Percentiles rank a stretch among this genome's conserved stretches.
phyloP scores from a whole-genome alignment of 2,888 invertebrate genomes.

The Netelia virgata region DNA sequence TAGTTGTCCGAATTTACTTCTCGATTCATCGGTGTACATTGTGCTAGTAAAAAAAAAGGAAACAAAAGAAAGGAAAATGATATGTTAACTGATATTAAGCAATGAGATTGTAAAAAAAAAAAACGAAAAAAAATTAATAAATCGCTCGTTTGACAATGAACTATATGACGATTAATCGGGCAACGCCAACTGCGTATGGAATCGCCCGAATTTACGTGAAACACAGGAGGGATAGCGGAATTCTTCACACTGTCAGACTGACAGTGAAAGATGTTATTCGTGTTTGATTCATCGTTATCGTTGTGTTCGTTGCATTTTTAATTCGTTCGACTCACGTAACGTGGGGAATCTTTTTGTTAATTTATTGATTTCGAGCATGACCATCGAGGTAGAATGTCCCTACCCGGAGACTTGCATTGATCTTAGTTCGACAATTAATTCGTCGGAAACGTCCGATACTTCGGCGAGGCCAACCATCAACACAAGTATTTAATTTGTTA shows the following conservation, averaged over 20 bases:
- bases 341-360: slow-evolving; percentile 49
- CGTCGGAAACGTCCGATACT: slow-evolving; percentile 45
- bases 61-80: slow-evolving; percentile 16
- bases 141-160: slow-evolving; percentile 59
- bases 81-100: slow-evolving; percentile 37
- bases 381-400: slow-evolving; percentile 72
- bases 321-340: slow-evolving; percentile 25
- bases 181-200: neutral
- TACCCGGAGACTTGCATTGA: slow-evolving; percentile 75
- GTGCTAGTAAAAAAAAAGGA: slow-evolving; percentile 27
- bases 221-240: slow-evolving; percentile 37
- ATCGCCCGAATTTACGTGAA: slow-evolving; percentile 11
- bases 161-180: neutral
- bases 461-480: slow-evolving; percentile 16
- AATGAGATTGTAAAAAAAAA: slow-evolving; percentile 60
- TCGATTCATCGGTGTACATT: slow-evolving; percentile 60
- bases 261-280: slow-evolving; percentile 74
- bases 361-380: slow-evolving; percentile 63
- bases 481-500: slow-evolving; percentile 45
- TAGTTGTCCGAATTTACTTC: slow-evolving; percentile 48
- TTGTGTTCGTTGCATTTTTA: slow-evolving; percentile 66
- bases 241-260: slow-evolving; percentile 41
- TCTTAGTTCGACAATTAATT: slow-evolving; percentile 58
- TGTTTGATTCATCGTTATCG: slow-evolving; percentile 58
- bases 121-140: slow-evolving; percentile 43